Conservation (phyloP, 2,888 invertebrate genomes). For the Galerucella pusilla region DNA sequence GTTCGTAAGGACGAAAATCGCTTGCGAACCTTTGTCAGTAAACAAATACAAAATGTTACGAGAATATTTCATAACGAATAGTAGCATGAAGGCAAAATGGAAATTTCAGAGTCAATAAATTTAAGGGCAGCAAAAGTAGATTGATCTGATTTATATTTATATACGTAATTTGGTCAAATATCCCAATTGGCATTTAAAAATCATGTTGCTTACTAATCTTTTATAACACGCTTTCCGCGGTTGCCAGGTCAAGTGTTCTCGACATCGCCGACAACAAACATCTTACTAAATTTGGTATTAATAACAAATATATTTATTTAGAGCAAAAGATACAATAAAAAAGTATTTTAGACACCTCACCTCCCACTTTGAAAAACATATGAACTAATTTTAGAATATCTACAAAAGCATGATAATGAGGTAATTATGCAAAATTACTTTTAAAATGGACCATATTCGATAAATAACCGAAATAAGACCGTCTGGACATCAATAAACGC, state of each 20-base stretch:
- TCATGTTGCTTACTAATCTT: conserved; percentile 54
- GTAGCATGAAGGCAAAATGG: conserved; percentile 18
- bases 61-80: conserved; percentile 52
- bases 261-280: conserved; percentile 66
- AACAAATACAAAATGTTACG: conserved; percentile 68
- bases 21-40: conserved; percentile 66
- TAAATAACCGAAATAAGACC: conserved; percentile 23
- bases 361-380: conserved; percentile 59
- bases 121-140: conserved; percentile 12
- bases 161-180: conserved; percentile 14
- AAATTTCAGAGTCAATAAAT: not conserved
- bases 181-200: conserved; percentile 40
- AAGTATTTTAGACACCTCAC: conserved; percentile 51
- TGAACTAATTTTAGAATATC: conserved; percentile 61
- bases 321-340: conserved; percentile 36
- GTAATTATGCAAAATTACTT: conserved; percentile 37
- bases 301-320: conserved; percentile 47
- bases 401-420: conserved; percentile 41
- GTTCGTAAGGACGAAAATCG: conserved; percentile 64
- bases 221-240: conserved; percentile 63
- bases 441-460: conserved; percentile 40
- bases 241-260: conserved; percentile 66
- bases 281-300: conserved; percentile 60
- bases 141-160: conserved; percentile 8
- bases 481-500: conserved; percentile 15